Percentiles rank a stretch among this genome's conserved stretches.
These are phyloP conservation scores for Serinus canaria DNA, from an alignment of 2,113 vertebrate species.

Conservation along the genomic window DNA sequence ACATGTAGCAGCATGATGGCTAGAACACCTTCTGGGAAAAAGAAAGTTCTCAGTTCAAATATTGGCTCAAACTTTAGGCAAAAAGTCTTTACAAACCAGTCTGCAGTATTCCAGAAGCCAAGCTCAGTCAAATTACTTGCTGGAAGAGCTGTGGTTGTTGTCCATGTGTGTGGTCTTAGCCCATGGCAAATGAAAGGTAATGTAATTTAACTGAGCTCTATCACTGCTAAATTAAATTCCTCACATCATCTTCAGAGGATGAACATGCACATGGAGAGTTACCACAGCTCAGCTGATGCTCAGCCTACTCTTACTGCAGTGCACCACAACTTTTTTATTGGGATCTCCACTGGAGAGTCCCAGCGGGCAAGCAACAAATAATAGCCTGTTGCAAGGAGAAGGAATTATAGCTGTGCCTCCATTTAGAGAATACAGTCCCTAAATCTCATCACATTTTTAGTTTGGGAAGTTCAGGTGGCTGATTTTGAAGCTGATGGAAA, in stretches of 20 bases:
- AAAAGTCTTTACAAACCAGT: not conserved
- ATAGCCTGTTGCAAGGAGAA: not conserved
- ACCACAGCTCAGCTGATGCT: not conserved
- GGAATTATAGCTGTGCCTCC: not conserved
- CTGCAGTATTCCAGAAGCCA: not conserved
- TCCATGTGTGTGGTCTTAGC: not conserved
- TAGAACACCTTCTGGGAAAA: not conserved
- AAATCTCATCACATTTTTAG: not conserved
- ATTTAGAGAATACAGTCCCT: not conserved
- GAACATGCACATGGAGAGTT: not conserved
- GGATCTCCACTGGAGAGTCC: not conserved
- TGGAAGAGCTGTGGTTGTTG: not conserved
- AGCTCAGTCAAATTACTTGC: not conserved
- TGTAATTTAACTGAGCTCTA: not conserved
- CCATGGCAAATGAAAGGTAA: not conserved
- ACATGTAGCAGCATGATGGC: not conserved
- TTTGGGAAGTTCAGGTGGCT: not conserved
- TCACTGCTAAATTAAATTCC: not conserved
- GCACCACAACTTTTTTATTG: not conserved
- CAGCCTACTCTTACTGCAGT: not conserved
- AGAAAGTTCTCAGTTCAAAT: not conserved
- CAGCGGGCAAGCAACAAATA: not conserved
- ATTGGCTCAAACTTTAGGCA: not conserved
- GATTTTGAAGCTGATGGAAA: not conserved
- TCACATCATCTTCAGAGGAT: not conserved